Conservation (phyloP, 1,140 invertebrate genomes). For the Papilio polytes region DNA sequence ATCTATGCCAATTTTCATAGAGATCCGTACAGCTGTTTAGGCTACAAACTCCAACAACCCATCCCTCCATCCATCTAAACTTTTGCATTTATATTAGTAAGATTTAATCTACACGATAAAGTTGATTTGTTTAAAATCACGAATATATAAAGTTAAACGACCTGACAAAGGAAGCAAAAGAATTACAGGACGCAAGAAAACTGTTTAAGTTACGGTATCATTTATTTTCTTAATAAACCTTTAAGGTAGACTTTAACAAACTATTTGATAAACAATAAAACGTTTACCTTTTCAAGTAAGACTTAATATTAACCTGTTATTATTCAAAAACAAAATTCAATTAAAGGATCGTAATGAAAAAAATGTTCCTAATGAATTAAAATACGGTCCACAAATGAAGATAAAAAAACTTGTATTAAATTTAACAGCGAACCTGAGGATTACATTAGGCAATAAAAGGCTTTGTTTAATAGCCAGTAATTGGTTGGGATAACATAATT, state of each 20-base stretch:
- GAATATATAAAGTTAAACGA: no score
- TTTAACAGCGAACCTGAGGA: slow-evolving; percentile 47
- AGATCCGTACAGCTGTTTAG: no score
- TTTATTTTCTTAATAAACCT: slow-evolving; percentile 11
- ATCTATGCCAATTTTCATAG: no score
- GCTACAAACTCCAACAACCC: no score
- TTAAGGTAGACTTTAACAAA: neutral
- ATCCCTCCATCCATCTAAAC: no score
- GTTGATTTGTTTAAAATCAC: no score
- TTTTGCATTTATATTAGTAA: no score
- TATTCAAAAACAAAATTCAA: slow-evolving; percentile 38
- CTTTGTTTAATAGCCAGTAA: slow-evolving; percentile 72
- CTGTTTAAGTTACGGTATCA: slow-evolving; percentile 8
- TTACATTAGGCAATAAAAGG: slow-evolving; percentile 69
- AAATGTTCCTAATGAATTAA: slow-evolving; percentile 40
- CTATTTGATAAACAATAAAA: slow-evolving; percentile 28
- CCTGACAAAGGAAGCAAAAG: slow-evolving; percentile 9
- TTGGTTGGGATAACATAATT: slow-evolving; percentile 73
- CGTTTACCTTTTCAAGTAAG: slow-evolving; percentile 32
- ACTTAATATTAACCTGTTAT: slow-evolving; percentile 33
- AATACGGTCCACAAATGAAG: slow-evolving; percentile 47
- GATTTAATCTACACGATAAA: no score
- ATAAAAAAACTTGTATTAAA: slow-evolving; percentile 45
- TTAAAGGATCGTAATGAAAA: slow-evolving; percentile 36
- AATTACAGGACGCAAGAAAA: slow-evolving; percentile 11